A percentile compares a stretch with the other conserved stretches of the same genome.
These are phyloP conservation scores for Nycticryphes semicollaris DNA, from an alignment of 2,113 vertebrate genomes.

Conservation along the genomic window DNA sequence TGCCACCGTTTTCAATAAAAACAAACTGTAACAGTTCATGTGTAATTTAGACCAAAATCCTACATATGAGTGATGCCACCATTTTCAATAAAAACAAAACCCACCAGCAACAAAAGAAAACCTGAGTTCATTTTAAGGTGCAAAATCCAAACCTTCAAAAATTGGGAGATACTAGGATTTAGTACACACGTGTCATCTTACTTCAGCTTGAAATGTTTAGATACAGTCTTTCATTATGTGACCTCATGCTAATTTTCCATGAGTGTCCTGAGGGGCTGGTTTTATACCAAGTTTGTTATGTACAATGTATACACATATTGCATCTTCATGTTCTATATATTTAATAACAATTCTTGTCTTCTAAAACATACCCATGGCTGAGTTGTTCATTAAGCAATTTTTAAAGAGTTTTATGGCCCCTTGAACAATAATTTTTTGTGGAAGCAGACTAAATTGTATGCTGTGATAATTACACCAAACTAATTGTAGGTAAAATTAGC, in stretches of 20 bases:
- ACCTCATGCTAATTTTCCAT: not conserved
- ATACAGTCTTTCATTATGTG: not conserved
- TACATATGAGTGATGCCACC: no score
- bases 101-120: not conserved
- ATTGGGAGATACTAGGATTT: not conserved
- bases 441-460: conserved; percentile 73
- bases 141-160: not conserved
- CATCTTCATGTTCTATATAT: conserved; percentile 9
- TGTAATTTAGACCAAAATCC: no score
- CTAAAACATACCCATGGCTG: conserved; percentile 55
- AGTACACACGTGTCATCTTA: not conserved
- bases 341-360: conserved; percentile 65
- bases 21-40: not conserved
- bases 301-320: not conserved
- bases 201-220: not conserved
- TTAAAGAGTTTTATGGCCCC: conserved; percentile 76
- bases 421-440: conserved; percentile 75
- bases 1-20: no score
- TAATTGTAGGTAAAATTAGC: conserved; percentile 79
- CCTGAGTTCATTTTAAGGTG: not conserved
- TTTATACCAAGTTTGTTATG: not conserved
- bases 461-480: conserved; percentile 76
- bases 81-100: not conserved
- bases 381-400: conserved; percentile 78
- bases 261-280: no score